Base-by-base conservation (phyloP, 2,888 invertebrate species). In the Acanthosepion lycidas region DNA sequence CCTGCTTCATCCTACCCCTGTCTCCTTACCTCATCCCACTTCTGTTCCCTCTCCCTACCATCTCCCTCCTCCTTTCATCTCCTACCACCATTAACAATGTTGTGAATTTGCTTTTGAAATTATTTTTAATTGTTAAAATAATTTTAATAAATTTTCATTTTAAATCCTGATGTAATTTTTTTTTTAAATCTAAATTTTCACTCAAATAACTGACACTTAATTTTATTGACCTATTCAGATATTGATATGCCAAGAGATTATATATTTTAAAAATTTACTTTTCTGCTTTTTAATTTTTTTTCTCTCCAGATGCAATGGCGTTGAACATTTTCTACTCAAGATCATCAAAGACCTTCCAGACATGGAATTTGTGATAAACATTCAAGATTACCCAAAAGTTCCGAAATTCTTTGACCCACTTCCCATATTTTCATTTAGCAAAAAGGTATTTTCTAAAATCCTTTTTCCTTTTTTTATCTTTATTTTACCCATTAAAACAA, bases 361-460 rank as follows among this genome's bases (percentile, higher is more conserved):
- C 97, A 98, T 98, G 98, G 99, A 99, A 97, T 97, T 99, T 95
- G 98, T 99, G 28, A 97, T 99, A 48, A 99, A 99, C 97, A 98
- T 98, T 0, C 98, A 99, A 95, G 99, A 99, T 97, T 99, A 99
- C 98, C 99, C 99, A 8, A 99, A 99, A 98, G 98, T 98, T 42
- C 98, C 98, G 96, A 98, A 97, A 95, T 96, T 96, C 98, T 97
- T 97, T 78, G 97, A 97, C 18, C 98, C 97, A 23, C 93, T 98
- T 59, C 99, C 99, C 28, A 98, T 99, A n/a, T 98, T 99, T 97
- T 99, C 99, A 6, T 99, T 99, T 97, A 99, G 99, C 97, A 99
- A 99, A 98, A 98, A 98, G 95, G 96, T 96, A 94, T 95, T 96
- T 64, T 20, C 28, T 91, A 91, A 91, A 91, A 91, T 91, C 91